Evolutionary conservation across 2,797 vertebrate genomes (phyloP).

Genomic region (Esox masquinongy): DNA sequence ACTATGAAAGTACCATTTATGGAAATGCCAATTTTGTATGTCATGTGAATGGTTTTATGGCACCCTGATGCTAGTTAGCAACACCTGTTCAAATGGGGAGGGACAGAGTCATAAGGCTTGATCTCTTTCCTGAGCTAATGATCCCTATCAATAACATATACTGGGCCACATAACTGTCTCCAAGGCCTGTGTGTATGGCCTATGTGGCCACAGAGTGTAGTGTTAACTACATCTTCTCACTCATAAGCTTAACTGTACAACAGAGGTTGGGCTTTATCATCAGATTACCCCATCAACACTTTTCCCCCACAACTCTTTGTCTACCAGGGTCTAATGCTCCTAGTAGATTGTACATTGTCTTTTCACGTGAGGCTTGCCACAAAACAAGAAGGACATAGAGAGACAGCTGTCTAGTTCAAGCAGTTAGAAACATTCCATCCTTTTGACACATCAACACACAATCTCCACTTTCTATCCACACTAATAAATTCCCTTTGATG

Average conservation of each 20-base stretch:
- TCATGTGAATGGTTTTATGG: not conserved
- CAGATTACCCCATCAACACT: not conserved
- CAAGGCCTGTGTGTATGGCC: not conserved
- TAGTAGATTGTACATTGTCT: not conserved
- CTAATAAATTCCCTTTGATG: slow-evolving; percentile 42
- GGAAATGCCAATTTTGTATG: not conserved
- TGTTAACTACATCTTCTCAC: not conserved
- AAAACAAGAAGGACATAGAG: not conserved
- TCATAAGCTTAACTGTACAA: not conserved
- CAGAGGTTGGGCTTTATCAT: not conserved
- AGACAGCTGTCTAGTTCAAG: too few species aligned
- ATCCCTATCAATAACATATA: not conserved
- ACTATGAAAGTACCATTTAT: not conserved
- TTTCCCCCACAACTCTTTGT: not conserved
- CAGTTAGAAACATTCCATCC: not conserved
- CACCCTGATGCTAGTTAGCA: not conserved
- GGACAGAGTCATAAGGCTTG: not conserved
- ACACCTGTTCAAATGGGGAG: not conserved
- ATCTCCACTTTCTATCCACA: not conserved
- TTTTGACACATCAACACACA: not conserved
- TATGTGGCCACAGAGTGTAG: not conserved
- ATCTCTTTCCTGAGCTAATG: not conserved
- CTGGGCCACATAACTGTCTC: not conserved
- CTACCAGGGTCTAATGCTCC: not conserved
- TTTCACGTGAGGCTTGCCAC: not conserved